Base-by-base conservation (phyloP, 2,888 invertebrate genomes). In the Rotaria magnacalcarata region DNA sequence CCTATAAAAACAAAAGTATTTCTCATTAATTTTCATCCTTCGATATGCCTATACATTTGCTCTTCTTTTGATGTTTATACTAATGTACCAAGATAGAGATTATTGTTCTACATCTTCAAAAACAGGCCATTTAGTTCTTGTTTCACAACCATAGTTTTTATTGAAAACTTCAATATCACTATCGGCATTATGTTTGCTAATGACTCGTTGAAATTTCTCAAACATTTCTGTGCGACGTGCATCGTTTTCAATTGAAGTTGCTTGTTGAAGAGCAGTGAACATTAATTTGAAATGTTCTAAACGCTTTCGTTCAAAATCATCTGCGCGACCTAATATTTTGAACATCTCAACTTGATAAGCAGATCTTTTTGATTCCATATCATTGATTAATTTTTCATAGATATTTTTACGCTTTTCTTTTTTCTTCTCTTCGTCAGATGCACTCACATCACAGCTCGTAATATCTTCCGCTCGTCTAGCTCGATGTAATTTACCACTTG, bases 271-370 rank as follows among this genome's bases (percentile, higher is more conserved):
- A 24, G 41, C 43, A 24, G 7, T 21, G 11, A 80, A 80, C 43
- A 47, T 80, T 24, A 10, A 10, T 47, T 80, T 80, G 10, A 80
- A 80, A 24, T 47, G 47, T 21, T 80, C 21, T 47, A 47, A 19
- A 27, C 75, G 75, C 16, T 80, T 24, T 21, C 47, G 41, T 24
- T 80, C 75, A 47, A 80, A 80, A 47, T 80, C 75, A 80, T 80
- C 43, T 19, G 75, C 47, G 3, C 43, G 14, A 3, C 3, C n/a
- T 10, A 80, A n/a, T 24, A 80, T 47, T 47, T 24, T 43, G 7
- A 47, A 47, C 75, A 80, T 80, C 43, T 47, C 11, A 1, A 24
- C 11, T 47, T 80, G 24, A 80, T 80, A 47, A 43, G 2, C 24
- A 24, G 19, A 6, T 47, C 24, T 21, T 43, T 16, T 0, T 47